Conservation (phyloP, 2,113 vertebrate genomes). For the Chloroceryle aenea region DNA sequence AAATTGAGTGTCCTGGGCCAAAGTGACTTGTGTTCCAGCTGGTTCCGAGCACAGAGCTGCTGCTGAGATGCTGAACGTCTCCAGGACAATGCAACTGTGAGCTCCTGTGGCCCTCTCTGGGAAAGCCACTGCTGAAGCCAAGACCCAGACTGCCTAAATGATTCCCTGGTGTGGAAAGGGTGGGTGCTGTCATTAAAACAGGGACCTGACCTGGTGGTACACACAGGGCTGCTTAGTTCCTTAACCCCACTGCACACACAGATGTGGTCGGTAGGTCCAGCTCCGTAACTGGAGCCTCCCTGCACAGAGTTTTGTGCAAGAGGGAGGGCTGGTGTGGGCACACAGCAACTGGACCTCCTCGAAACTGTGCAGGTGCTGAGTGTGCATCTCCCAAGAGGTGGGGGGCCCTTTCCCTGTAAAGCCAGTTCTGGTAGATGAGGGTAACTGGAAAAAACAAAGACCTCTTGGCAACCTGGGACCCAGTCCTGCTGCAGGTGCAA, state of each 20-base stretch:
- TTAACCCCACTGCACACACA: rapidly evolving
- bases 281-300: rapidly evolving
- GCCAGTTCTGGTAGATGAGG: rapidly evolving
- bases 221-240: background rate
- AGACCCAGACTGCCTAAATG: background rate
- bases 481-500: background rate
- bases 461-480: rapidly evolving
- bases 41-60: rapidly evolving
- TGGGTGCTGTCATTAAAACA: background rate
- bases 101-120: background rate
- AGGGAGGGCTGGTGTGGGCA: background rate
- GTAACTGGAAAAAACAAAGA: background rate
- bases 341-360: background rate
- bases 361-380: background rate
- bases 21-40: background rate
- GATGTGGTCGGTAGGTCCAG: background rate
- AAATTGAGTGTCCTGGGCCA: background rate
- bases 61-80: background rate
- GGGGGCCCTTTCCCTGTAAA: background rate
- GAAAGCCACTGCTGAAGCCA: background rate
- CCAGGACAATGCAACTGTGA: background rate
- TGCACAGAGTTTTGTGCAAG: background rate
- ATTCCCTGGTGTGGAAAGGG: background rate
- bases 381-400: background rate
- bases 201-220: background rate